phyloP scores from a whole-genome alignment of 2,797 vertebrate species.

The Hirundo rustica region DNA sequence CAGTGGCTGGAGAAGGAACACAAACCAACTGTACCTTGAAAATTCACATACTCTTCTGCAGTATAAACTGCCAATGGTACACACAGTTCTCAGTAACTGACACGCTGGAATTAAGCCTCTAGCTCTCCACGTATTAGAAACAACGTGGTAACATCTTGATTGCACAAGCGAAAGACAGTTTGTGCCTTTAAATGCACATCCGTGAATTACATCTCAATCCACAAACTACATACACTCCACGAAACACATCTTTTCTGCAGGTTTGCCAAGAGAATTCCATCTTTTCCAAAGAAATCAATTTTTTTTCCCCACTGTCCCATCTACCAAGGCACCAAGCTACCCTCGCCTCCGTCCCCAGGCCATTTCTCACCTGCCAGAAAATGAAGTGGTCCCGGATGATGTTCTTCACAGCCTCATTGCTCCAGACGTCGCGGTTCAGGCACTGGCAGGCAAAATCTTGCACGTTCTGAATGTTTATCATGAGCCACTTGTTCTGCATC shows the following conservation, averaged over 20 bases:
- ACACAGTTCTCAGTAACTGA: neutral
- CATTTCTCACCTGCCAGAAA: slow-evolving; percentile 92
- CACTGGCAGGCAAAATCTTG: slow-evolving; percentile 99
- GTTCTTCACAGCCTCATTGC: slow-evolving; percentile 96
- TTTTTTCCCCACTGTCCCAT: neutral
- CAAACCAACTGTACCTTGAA: neutral
- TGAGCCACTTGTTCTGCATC: slow-evolving; percentile 98
- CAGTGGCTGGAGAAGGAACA: neutral
- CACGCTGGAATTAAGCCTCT: neutral
- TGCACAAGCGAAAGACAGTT: neutral
- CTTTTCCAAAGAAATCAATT: accelerated
- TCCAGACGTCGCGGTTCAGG: slow-evolving; percentile 97
- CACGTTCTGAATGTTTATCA: slow-evolving; percentile 99
- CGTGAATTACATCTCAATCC: neutral
- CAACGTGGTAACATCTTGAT: accelerated
- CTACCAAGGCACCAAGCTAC: neutral
- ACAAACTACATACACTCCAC: neutral
- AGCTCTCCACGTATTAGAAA: neutral
- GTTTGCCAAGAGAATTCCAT: neutral
- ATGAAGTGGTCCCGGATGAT: slow-evolving; percentile 98
- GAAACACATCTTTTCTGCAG: neutral
- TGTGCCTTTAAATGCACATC: neutral
- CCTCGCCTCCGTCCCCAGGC: neutral
- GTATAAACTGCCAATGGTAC: accelerated
- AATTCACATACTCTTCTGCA: neutral